Evolutionary conservation across 1,140 invertebrate genomes (phyloP), one percentile per base, ranked within the genome.

Genomic region (Drosophila athabasca): DNA sequence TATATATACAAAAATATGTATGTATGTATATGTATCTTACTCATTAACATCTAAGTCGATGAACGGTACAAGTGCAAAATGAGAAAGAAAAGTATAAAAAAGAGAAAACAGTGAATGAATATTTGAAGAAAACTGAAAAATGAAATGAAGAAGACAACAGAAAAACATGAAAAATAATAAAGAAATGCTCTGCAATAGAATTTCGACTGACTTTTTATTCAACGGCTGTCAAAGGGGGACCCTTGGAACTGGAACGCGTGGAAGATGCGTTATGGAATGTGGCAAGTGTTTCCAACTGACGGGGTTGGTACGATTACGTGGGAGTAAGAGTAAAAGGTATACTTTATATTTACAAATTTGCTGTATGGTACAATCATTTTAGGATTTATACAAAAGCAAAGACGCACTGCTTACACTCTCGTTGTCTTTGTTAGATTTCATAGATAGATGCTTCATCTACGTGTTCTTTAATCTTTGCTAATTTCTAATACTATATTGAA

Each of bases 141-240:
- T 46, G 26, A 64, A 74, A 81, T 13, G 35, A 67, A 67, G 59
- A 71, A 22, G 52, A 85, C 52, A 59, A 74, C 57, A 85, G 24
- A 55, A 78, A 58, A 82, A 72, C 71, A 79, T 53, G 66, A 72
- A 65, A 72, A 87, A 71, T 90, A 91, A 91, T 90, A 91, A 91
- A 90, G 85, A 87, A 90, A 84, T 85, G 84, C 89, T 90, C 90
- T 90, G 85, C 85, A 88, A 90, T 90, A 90, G 71, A 67, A 64
- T 50, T 62, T 39, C 55, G 50, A 65, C 11, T 41, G 29, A 2
- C 2, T 52, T 55, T 51, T 52, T 11, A 17, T 41, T 59, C 8
- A 39, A 2, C 8, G 11, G 35, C 9, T 13, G 4, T 11, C 17
- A 19, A 1, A 3, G 3, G 35, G 11, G 35, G 11, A 13, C 0